Evolutionary conservation across 2,888 invertebrate species (phyloP).

Genomic region (Epicampocera succincta): DNA sequence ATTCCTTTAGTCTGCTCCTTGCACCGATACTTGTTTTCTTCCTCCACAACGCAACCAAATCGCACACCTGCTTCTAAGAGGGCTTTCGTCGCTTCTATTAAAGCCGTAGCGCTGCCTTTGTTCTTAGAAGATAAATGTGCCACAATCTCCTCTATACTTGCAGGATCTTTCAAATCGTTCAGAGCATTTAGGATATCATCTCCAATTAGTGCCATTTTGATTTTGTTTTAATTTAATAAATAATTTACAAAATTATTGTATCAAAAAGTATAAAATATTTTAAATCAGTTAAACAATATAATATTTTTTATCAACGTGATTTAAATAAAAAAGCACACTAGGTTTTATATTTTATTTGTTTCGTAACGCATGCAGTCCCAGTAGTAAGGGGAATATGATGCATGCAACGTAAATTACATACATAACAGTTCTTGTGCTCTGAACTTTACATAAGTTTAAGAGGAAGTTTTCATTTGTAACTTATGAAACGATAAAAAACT

Average conservation of each 20-base stretch:
- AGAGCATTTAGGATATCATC: conserved; percentile 34
- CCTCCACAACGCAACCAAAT: conserved; percentile 13
- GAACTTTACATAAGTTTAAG: too few species aligned
- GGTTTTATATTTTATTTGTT: too few species aligned
- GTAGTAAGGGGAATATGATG: too few species aligned
- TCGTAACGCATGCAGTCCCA: too few species aligned
- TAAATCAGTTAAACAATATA: background rate
- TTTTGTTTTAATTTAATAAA: background rate
- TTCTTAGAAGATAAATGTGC: background rate
- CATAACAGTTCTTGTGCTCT: too few species aligned
- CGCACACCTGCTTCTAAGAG: conserved; percentile 35
- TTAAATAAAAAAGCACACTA: background rate
- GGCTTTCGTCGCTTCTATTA: background rate
- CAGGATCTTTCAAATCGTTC: conserved; percentile 19
- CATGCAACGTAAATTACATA: too few species aligned
- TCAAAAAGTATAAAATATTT: conserved; percentile 4
- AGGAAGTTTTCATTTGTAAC: too few species aligned
- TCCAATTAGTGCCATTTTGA: conserved; percentile 32
- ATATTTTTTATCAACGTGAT: background rate
- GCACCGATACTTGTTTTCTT: background rate
- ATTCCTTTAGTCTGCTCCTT: background rate
- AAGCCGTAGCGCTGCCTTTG: background rate
- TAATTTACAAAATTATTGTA: background rate
- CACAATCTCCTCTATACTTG: conserved; percentile 11
- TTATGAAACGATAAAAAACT: too few species aligned